These are phyloP conservation scores for Progne subis DNA, from an alignment of 2,113 vertebrate species.

Conservation along the genomic window DNA sequence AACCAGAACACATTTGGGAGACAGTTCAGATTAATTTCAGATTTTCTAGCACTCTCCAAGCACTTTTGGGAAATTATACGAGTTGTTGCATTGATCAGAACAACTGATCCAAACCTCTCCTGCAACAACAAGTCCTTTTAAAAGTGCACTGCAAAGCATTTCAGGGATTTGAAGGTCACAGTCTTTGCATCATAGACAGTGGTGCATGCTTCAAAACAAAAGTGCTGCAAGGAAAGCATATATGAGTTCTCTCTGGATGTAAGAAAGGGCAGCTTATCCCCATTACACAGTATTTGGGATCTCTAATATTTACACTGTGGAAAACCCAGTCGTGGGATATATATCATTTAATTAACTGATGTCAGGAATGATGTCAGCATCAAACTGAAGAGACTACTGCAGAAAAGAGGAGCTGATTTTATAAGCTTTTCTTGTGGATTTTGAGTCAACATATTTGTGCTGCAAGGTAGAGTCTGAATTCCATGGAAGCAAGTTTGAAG, in stretches of 20 bases:
- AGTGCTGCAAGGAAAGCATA: neutral
- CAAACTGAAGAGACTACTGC: neutral
- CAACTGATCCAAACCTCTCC: neutral
- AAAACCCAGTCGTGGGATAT: neutral
- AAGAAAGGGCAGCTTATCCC: neutral
- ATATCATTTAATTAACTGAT: neutral
- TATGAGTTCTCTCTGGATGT: neutral
- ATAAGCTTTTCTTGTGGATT: neutral
- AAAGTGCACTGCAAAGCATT: neutral
- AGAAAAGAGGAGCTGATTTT: neutral
- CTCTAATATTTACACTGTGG: neutral
- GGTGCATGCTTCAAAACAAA: slow-evolving; percentile 3
- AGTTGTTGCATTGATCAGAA: neutral
- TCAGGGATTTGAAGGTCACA: slow-evolving; percentile 43
- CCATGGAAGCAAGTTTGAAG: neutral
- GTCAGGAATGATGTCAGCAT: neutral
- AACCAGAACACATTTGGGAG: neutral
- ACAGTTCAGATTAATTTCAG: neutral
- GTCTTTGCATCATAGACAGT: neutral
- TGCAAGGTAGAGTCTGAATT: neutral
- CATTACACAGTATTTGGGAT: neutral
- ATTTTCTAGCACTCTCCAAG: neutral
- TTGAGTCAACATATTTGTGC: neutral
- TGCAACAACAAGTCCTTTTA: neutral
- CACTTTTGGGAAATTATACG: neutral